A percentile compares a stretch with the other conserved stretches of the same genome.
Conservation (phyloP, 2,797 vertebrate genomes). For the Sciurus vulgaris region DNA sequence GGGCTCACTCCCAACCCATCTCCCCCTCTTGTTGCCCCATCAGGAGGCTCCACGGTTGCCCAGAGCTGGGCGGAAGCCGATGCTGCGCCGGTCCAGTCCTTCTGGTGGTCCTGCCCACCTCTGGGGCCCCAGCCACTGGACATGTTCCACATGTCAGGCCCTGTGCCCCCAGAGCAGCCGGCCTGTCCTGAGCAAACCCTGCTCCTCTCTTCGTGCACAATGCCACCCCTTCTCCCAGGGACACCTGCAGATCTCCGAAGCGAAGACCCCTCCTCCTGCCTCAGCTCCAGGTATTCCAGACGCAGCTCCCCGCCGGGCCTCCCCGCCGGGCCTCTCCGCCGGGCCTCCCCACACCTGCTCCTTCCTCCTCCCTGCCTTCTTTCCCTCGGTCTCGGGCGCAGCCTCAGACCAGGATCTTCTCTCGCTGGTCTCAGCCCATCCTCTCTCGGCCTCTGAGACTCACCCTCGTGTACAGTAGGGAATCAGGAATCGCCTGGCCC, state of each 20-base stretch:
- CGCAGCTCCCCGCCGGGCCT: too few species aligned
- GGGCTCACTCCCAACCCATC: rapidly evolving
- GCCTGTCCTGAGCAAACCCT: rapidly evolving
- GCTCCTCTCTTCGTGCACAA: rapidly evolving
- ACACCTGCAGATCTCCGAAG: rapidly evolving
- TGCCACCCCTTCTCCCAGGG: background rate
- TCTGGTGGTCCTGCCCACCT: rapidly evolving
- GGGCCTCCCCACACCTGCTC: too few species aligned
- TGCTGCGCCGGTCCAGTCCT: too few species aligned
- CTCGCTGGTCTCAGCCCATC: rapidly evolving
- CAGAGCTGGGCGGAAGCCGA: background rate
- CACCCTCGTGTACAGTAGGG: rapidly evolving
- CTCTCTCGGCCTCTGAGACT: background rate
- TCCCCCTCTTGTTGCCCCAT: background rate
- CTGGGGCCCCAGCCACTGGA: too few species aligned
- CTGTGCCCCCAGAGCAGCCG: background rate
- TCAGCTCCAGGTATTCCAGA: rapidly evolving
- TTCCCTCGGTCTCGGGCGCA: rapidly evolving
- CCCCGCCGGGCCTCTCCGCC: rapidly evolving
- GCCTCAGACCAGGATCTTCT: background rate
- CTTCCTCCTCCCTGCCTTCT: background rate
- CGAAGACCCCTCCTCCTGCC: background rate
- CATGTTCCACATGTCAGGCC: background rate
- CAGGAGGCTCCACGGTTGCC: background rate
- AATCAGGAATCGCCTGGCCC: rapidly evolving